Conservation (phyloP, 2,113 vertebrate genomes). For the Tupaia tana region DNA sequence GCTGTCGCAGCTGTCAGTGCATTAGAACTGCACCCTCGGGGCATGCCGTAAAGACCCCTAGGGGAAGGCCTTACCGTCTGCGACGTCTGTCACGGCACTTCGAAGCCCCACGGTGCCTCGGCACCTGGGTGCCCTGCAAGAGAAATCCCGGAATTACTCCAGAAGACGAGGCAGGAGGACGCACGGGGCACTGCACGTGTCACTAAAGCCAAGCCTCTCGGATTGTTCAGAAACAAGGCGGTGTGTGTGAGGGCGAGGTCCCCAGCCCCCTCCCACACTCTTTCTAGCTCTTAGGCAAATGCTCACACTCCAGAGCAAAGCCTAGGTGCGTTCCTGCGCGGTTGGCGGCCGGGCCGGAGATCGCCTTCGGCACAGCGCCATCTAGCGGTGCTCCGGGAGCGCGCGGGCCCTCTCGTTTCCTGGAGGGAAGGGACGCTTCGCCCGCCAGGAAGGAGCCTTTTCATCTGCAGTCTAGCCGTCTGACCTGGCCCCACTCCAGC, state of each 20-base stretch:
- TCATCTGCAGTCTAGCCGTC: no score
- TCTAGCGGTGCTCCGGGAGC: constrained; percentile 74
- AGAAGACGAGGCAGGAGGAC: not conserved
- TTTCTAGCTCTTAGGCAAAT: not conserved
- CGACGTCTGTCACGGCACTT: not conserved
- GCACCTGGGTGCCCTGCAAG: not conserved
- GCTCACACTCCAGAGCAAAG: fast-evolving
- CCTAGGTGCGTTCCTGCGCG: not conserved
- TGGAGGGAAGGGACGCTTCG: no score
- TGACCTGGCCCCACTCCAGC: no score
- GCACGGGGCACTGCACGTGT: no score
- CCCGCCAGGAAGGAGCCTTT: no score
- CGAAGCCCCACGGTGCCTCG: not conserved
- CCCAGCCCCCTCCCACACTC: not conserved
- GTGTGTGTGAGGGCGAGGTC: not conserved
- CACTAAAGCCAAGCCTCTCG: no score
- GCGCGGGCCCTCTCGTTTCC: not conserved
- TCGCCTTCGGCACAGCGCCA: constrained; percentile 80
- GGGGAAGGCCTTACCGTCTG: not conserved
- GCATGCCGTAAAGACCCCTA: no score
- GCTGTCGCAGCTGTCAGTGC: no score
- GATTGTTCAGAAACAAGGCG: not conserved
- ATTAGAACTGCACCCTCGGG: no score
- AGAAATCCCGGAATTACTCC: fast-evolving
- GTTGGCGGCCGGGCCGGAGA: not conserved